A percentile compares a stretch with the other conserved stretches of the same genome.
Conservation (phyloP, 1,140 invertebrate species). For the Drosophila athabasca region DNA sequence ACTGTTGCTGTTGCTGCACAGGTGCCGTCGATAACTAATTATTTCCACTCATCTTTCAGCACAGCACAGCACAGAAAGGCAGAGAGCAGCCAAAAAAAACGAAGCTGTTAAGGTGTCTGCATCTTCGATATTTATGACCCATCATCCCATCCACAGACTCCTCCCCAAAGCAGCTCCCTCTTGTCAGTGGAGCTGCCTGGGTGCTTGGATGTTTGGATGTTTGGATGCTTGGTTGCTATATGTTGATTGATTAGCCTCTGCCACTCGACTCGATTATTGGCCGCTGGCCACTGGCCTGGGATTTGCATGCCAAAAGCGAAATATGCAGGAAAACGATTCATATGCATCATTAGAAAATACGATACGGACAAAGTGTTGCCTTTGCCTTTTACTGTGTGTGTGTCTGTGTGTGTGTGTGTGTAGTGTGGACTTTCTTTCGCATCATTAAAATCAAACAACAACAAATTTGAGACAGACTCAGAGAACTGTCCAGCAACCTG, state of each 20-base stretch:
- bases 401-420: not conserved
- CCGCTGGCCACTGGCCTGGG: conserved; percentile 1
- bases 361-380: conserved; percentile 6
- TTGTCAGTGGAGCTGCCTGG: not conserved
- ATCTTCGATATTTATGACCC: conserved; percentile 48
- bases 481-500: conserved; percentile 34
- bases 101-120: conserved; percentile 41
- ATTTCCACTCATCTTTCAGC: conserved; percentile 49
- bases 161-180: not conserved
- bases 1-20: conserved; percentile 44
- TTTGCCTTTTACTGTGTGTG: not conserved
- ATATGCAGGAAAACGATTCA: conserved; percentile 24
- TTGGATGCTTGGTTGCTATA: not conserved
- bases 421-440: conserved; percentile 40
- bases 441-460: conserved; percentile 47
- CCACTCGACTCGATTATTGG: conserved; percentile 27
- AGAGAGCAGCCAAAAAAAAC: not conserved
- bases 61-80: conserved; percentile 2
- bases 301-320: conserved; percentile 44
- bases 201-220: not conserved
- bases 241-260: conserved; percentile 47
- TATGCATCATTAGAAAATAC: conserved; percentile 52
- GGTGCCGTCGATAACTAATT: conserved; percentile 51
- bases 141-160: conserved; percentile 26
- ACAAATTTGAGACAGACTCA: conserved; percentile 26